Evolutionary conservation across 2,888 invertebrate species (phyloP), one percentile per base, ranked within the genome.

Genomic region (Leptarthrus brevirostris): DNA sequence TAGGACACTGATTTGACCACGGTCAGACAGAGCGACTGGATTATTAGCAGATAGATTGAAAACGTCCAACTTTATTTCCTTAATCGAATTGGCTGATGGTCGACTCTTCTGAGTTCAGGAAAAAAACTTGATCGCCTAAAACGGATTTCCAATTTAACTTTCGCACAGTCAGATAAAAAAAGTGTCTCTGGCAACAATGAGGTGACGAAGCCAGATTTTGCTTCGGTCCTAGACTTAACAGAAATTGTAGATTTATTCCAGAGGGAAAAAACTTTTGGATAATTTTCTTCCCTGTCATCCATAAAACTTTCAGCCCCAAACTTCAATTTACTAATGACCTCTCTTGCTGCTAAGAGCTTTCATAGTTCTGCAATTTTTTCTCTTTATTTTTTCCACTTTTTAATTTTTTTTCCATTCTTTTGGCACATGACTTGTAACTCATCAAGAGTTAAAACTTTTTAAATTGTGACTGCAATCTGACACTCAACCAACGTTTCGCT

Each of bases 321-420:
- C 44, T 64, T 64, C 64, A 64, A 64, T 64, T 64, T 47, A 44
- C 64, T 64, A 64, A 64, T 64, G 64, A 64, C 47, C 47, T 16
- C 44, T 64, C 64, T 64, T 44, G 24, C 20, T 16, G 16, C 44
- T 49, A 24, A 44, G 26, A 64, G 47, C 44, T 44, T 64, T 64
- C 14, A 47, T 20, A 58, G 58, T 58, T 58, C 18, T 30, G 16
- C 18, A 36, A 56, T 58, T 58, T 58, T 58, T 20, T 34, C 34
- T 16, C 4, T 36, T 20, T 49, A 49, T 14, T 16, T 49, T 49
- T 49, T 49, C 1, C 20, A 26, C 3, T 26, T 54, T 24, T 26
- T 54, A 26, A 20, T 18, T 58, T 0, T 36, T 8, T 58, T 34
- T 26, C 3, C 34, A 18, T n/a, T 61, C 44, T 30, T 64, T 47